Evolutionary conservation across 2,888 invertebrate species (phyloP), one percentile per base, ranked within the genome.

Genomic region (Steinernema carpocapsae): DNA sequence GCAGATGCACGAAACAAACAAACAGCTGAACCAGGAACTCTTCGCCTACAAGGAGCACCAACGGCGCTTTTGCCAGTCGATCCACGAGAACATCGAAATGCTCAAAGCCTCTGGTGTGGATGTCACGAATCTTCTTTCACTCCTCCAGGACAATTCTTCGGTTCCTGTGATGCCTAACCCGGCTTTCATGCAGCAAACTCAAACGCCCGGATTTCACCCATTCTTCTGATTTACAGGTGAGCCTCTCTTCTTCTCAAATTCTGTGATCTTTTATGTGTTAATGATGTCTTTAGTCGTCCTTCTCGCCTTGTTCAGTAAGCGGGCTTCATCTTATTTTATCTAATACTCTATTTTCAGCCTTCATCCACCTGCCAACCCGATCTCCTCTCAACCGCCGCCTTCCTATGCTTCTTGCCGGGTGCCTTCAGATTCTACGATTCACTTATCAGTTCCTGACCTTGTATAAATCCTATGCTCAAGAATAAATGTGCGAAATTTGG

Each of bases 1-100:
- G 14, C 22, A 26, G 17, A 48, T 79, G 42, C 72, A 74, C 45
- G 72, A 56, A 6, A 76, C 76, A 46, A 79, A 79, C 56, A 46
- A 71, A 56, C 70, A 42, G 1, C 72, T 79, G 43, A 32, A 74
- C 29, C 32, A 59, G 32, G 52, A 52, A 26, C 70, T 78, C 4
- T 43, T 56, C 12, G 42, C 26, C 70, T 52, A 12, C 32, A 29
- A 22, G 24, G 43, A 70, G 42, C 48, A 26, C 29, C 24, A 70
- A 29, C 24, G 7, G 72, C 56, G 1, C 19, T 17, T 48, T 14
- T 29, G 14, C 14, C 10, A 14, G 10, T 43, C 43, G 7, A 56
- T 56, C 56, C 56, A 56, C 7, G 26, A 43, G 43, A 14, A 7
- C 43, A 14, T 43, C 14, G 10, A 43, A 12, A 7, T 12, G 14